Evolutionary conservation across 2,888 invertebrate species (phyloP), one percentile per base, ranked within the genome.

Genomic region (Callinectes sapidus): DNA sequence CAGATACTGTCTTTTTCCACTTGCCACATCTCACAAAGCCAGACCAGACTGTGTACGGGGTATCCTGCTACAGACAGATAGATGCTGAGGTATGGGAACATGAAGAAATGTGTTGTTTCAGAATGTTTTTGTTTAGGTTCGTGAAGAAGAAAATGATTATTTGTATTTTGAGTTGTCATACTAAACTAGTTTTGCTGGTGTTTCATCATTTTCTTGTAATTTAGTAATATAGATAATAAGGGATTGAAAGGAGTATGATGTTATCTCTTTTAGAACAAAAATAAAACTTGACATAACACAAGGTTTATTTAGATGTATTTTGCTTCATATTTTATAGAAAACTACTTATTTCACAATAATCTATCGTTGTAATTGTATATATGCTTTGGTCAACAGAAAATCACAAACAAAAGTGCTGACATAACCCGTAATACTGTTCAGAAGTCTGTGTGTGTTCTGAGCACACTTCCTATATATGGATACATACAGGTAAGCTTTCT

Each of bases 41-140:
- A 8, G 97, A 97, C 92, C 97, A 97, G 95, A 98, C 98, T 90
- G 97, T 99, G 18, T 99, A 98, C 96, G 99, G 99, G 54, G 97
- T 99, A 93, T 99, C 99, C 35, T 99, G 99, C 96, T 99, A 99
- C 96, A 97, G 99, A 94, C 99, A 99, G 96, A 99, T 99, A 95
- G 98, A 98, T 95, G 97, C 99, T 0, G 98, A 98, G 96, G 98
- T 98, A 96, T 95, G 61, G 48, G 18, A 28, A 35, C 2, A 89
- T 89, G 35, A 55, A 16, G 18, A 28, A n/a, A 71, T 28, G 61
- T 55, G 55, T 89, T n/a, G 18, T 66, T 35, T 16, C n/a, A 39
- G 3, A 66, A 18, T 35, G 18, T 3, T 39, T 55, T 35, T 55
- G 8, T 18, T 87, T 6, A n/a, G 32, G 42, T 81, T 32, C 35